These are phyloP conservation scores for Hypolimnas misippus DNA, from an alignment of 2,888 invertebrate species.

Conservation along the genomic window DNA sequence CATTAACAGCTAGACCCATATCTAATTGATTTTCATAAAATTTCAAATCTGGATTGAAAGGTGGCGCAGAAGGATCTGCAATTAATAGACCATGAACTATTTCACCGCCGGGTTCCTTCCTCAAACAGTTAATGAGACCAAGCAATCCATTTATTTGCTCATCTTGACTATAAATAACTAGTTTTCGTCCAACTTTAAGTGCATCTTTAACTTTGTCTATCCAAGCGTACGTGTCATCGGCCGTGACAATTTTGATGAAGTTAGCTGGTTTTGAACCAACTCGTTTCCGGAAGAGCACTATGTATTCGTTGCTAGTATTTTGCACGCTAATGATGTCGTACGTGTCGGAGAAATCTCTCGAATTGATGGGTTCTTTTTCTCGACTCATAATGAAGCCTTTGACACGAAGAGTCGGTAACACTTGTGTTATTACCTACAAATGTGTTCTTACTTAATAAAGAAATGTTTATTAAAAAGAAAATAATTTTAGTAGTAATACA, in stretches of 20 bases:
- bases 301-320: conserved; percentile 78
- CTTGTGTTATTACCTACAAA: conserved; percentile 72
- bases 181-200: conserved; percentile 74
- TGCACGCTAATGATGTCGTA: conserved; percentile 79
- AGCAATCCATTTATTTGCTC: too few relatives aligned
- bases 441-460: too few relatives aligned
- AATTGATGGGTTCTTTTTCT: conserved; percentile 80
- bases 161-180: too few relatives aligned
- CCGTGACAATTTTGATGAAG: conserved; percentile 71
- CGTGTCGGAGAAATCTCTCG: conserved; percentile 65
- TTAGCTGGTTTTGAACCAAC: conserved; percentile 77
- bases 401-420: conserved; percentile 77
- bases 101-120: too few relatives aligned
- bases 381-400: too few relatives aligned
- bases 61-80: too few relatives aligned
- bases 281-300: too few relatives aligned
- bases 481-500: too few relatives aligned
- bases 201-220: too few relatives aligned
- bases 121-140: conserved; percentile 94
- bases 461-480: too few relatives aligned
- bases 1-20: conserved; percentile 91
- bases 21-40: conserved; percentile 87
- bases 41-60: too few relatives aligned
- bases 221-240: conserved; percentile 66
- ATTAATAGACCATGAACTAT: too few relatives aligned